Evolutionary conservation across 2,113 vertebrate species (phyloP), one percentile per base, ranked within the genome.

Genomic region (Lamprotornis superbus): DNA sequence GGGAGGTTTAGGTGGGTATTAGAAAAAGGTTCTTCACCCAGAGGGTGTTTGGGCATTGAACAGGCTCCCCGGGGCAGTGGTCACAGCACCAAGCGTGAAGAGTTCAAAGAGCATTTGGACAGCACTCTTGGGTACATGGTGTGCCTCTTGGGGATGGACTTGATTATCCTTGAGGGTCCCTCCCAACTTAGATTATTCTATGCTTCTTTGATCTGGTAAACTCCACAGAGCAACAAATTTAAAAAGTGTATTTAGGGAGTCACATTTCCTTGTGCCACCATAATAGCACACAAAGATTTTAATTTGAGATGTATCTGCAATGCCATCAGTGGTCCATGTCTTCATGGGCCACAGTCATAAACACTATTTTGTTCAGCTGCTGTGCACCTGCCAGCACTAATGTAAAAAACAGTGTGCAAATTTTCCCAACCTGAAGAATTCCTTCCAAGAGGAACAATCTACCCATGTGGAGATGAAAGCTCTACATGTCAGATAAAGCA

Each of bases 71-170:
- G 46, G 46, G 21, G 22, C 11, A 87, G 37, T 10, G 37, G 15
- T 15, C 53, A 69, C 15, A 1, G 33, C 63, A 68, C 7, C 27
- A 52, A 57, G 13, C 17, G 33, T 50, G 28, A 7, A 52, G 27
- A 52, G n/a, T 44, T 77, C 37, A 68, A 52, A 21, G 4, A 68
- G 22, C 17, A 37, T 31, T 52, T 69, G 55, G 37, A 60, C 17
- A 60, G 7, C 5, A 0, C 1, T 37, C 33, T 60, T 4, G 3
- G 14, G 27, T 14, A 37, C 18, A 10, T 5, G 14, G 14, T 42
- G 44, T 68, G 22, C 52, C 15, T 44, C 18, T 10, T 46, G 12
- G 0, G 2, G 8, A 52, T 23, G 15, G 28, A 39, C 39, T 60
- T 20, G 18, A 53, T n/a, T 33, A 20, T 39, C 33, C 31, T 78